Base-by-base conservation (phyloP, 2,113 vertebrate species). In the Ailurus styani region DNA sequence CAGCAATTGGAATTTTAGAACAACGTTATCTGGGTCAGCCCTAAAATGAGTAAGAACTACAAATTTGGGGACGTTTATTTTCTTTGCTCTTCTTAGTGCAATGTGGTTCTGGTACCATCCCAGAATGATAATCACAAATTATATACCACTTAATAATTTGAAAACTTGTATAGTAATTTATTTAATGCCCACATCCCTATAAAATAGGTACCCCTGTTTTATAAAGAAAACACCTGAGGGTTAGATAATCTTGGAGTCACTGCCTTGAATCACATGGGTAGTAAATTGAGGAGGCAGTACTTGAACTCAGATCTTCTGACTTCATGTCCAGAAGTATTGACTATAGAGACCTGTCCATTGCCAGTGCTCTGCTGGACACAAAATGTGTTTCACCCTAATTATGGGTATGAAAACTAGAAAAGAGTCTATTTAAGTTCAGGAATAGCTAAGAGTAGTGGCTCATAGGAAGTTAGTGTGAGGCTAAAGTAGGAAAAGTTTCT, bases 1-100 rank as follows among this genome's bases (percentile, higher is more conserved):
- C n/a, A 93, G 79, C 37, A 88, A 37, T 17, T 97, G n/a, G 23
- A 77, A 64, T 88, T 81, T 95, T 85, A 88, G 62, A 84, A 88
- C 23, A 97, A 27, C 9, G 4, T 20, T 91, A 50, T 68, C 29
- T 83, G 82, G 42, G n/a, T 94, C 57, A 97, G 47, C 50, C 57
- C 52, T 70, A 84, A 94, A 92, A 77, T 93, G 54, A 64, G 0
- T 64, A 93, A 81, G 82, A 87, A 75, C 27, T 86, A 2, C 13
- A 6, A 64, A 79, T 62, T 78, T 75, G 3, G n/a, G 25, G 31
- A 78, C 85, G 18, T 95, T 90, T 37, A 78, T 82, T 86, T 31
- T 66, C 34, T 78, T 70, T 40, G 42, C 21, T 55, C 14, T 29
- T 90, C 23, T 93, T 75, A 21, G 10, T 87, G 62, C 21, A 27